These are phyloP conservation scores for Drosophila willistoni DNA, from an alignment of 1,140 invertebrate species.

Conservation along the genomic window DNA sequence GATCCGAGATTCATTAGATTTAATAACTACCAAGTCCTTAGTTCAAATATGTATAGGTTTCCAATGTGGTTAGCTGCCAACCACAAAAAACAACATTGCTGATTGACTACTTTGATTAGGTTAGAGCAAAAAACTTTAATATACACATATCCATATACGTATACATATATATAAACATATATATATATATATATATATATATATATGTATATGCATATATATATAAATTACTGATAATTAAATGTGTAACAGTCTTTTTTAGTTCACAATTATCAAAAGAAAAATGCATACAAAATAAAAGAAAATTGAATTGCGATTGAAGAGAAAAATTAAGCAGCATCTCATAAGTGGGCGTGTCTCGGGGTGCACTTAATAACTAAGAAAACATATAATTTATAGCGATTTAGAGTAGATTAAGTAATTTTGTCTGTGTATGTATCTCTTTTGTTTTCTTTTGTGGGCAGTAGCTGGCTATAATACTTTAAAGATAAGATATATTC, in stretches of 20 bases:
- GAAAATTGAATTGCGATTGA: slow-evolving; percentile 29
- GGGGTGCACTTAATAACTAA: slow-evolving; percentile 48
- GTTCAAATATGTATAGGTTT: slow-evolving; percentile 78
- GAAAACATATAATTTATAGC: slow-evolving; percentile 40
- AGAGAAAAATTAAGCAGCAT: background rate
- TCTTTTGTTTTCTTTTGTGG: slow-evolving; percentile 47
- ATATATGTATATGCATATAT: slow-evolving; percentile 40
- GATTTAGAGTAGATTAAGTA: slow-evolving; percentile 17
- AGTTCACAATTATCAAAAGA: slow-evolving; percentile 69
- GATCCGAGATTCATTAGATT: slow-evolving; percentile 67
- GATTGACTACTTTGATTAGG: slow-evolving; percentile 68
- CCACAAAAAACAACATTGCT: slow-evolving; percentile 62
- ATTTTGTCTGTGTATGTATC: slow-evolving; percentile 9
- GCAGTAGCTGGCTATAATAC: slow-evolving; percentile 81
- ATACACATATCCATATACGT: slow-evolving; percentile 20
- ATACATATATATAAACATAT: slow-evolving; percentile 15
- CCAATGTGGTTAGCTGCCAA: slow-evolving; percentile 45
- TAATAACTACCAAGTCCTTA: slow-evolving; percentile 77
- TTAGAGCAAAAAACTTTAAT: slow-evolving; percentile 70
- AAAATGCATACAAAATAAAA: slow-evolving; percentile 28
- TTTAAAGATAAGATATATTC: slow-evolving; percentile 70
- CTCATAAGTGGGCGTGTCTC: slow-evolving; percentile 25
- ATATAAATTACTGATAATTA: slow-evolving; percentile 75
- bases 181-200: slow-evolving; percentile 18
- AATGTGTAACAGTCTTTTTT: slow-evolving; percentile 76